Percentiles rank a stretch among this genome's conserved stretches.
These are phyloP conservation scores for Taeniopygia guttata DNA, from an alignment of 2,797 vertebrate genomes.

Conservation along the genomic window DNA sequence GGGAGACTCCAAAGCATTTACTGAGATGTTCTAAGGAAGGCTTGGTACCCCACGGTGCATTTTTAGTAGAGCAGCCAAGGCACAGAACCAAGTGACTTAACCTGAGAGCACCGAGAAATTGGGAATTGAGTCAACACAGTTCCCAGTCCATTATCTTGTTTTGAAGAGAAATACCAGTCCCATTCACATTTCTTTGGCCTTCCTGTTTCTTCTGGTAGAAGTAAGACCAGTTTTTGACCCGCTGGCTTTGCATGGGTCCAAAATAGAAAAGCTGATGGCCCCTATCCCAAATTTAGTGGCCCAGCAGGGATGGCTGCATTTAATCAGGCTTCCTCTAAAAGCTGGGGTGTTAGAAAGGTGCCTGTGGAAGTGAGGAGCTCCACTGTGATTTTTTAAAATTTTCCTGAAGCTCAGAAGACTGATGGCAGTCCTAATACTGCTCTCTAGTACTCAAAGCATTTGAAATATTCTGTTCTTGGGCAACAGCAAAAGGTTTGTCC, in stretches of 20 bases:
- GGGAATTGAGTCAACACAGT: not conserved
- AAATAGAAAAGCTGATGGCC: not conserved
- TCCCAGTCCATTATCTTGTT: not conserved
- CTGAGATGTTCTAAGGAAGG: not conserved
- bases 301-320: not conserved
- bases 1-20: not conserved
- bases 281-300: not conserved
- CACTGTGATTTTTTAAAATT: not conserved
- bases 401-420: not conserved
- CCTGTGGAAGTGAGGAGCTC: not conserved
- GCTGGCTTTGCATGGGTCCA: not conserved
- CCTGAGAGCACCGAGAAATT: not conserved
- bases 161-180: not conserved
- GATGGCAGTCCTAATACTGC: not conserved
- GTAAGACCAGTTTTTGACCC: not conserved
- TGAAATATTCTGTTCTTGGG: not conserved
- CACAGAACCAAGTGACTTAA: not conserved
- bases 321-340: not conserved
- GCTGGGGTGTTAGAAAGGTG: not conserved
- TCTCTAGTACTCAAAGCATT: not conserved
- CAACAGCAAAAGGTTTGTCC: not conserved
- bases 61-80: not conserved
- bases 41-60: rapidly evolving
- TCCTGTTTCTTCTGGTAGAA: not conserved
- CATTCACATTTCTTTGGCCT: not conserved